Conservation (phyloP, 2,888 invertebrate species). For the Macrostomum cliftonense region DNA sequence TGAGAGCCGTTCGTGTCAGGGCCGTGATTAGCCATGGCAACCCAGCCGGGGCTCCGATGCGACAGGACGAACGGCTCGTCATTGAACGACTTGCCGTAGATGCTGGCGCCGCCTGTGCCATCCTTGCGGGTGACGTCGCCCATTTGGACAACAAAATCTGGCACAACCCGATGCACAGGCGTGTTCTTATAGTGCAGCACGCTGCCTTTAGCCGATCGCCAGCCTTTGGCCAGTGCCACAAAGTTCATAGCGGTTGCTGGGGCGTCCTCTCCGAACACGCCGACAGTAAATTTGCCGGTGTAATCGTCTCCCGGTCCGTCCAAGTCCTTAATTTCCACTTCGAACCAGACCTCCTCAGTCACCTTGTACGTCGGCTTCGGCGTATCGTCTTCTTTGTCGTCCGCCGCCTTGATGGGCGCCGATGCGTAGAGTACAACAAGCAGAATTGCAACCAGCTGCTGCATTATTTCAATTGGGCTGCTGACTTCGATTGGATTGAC, state of each 20-base stretch:
- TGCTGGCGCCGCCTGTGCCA: slow-evolving; percentile 34
- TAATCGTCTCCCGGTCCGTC: slow-evolving; percentile 20
- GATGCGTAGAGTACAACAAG: no score
- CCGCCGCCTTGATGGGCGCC: no score
- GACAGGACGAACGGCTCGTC: slow-evolving; percentile 33
- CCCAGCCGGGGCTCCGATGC: slow-evolving; percentile 28
- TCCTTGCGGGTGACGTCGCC: slow-evolving; percentile 34
- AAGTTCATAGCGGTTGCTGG: slow-evolving; percentile 35
- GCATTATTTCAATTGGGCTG: no score
- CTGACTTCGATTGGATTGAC: no score
- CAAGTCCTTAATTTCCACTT: slow-evolving; percentile 25
- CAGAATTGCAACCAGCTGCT: no score
- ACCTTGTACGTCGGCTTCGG: slow-evolving; percentile 16
- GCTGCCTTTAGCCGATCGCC: slow-evolving; percentile 22
- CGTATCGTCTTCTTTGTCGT: no score
- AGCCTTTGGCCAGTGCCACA: slow-evolving; percentile 24
- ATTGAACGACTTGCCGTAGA: slow-evolving; percentile 30
- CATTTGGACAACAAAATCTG: slow-evolving; percentile 35
- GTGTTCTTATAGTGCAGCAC: slow-evolving; percentile 24
- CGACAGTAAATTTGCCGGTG: slow-evolving; percentile 19
- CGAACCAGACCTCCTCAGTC: slow-evolving; percentile 27
- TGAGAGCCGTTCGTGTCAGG: slow-evolving; percentile 35
- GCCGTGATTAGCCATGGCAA: slow-evolving; percentile 37
- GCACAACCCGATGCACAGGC: slow-evolving; percentile 29
- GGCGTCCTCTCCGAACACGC: slow-evolving; percentile 28